Base-by-base conservation (phyloP, 2,888 invertebrate genomes). In the Gisinianus flammeolus region DNA sequence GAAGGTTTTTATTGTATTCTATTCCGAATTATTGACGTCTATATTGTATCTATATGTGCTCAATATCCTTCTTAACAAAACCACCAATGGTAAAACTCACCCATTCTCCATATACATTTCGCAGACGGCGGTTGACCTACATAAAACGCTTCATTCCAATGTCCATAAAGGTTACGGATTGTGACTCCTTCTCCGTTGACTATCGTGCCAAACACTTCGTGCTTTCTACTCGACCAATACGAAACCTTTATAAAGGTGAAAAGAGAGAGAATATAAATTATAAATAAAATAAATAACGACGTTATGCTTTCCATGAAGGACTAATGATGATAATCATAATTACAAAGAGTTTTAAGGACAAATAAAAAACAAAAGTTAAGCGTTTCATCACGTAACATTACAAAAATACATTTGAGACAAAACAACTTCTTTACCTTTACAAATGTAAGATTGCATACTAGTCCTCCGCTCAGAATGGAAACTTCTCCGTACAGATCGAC, bases 401-500 rank as follows among this genome's bases (percentile, higher is more conserved):
- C 56, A 56, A 6, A 6, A 12, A 6, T 4, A 56, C 56, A 56
- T n/a, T n/a, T 12, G 22, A 24, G 0, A 35, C 35, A 28, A 31
- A 31, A 56, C 56, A 72, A 28, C 54, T 71, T 71, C 56, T 58
- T 62, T 85, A 93, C 94, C 90, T 94, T 94, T 4, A 92, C 90
- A 86, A 94, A 94, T 80, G 93, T 93, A 67, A 94, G 90, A 87
- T 93, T 93, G 87, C 93, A 93, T 0, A 90, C 88, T 80, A 93
- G 90, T 35, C 91, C 91, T 84, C 89, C 88, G 82, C 88, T 88
- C 26, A 88, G 87, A 80, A 94, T 92, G 84, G 91, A 90, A 88
- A 94, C 90, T 86, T 94, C 94, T 0, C 94, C 94, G 86, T 94
- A 94, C 87, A 94, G 93, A 87, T 94, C 94, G 78, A 94, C 93